These are phyloP conservation scores for Trinectes maculatus DNA, from an alignment of 2,113 vertebrate species.

Conservation along the genomic window DNA sequence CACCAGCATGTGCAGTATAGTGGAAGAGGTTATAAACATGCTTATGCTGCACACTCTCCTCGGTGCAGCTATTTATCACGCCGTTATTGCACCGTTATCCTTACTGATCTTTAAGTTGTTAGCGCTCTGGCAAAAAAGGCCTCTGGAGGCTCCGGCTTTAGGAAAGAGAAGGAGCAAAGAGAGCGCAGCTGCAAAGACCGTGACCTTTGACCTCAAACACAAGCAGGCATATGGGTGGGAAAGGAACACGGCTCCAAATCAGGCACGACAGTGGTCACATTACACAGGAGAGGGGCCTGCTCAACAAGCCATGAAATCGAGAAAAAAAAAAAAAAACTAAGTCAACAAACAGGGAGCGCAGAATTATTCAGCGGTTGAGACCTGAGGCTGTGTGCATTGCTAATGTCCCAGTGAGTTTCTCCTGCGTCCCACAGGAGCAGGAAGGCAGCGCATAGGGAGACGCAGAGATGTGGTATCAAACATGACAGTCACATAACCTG, in stretches of 20 bases:
- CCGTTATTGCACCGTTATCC: conserved; percentile 12
- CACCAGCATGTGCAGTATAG: conserved; percentile 11
- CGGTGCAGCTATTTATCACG: conserved; percentile 31
- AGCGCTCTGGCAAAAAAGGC: not conserved
- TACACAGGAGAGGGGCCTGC: conserved; percentile 60
- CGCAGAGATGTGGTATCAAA: conserved; percentile 13
- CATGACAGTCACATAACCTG: not conserved
- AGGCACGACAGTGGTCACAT: conserved; percentile 54
- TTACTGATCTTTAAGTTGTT: conserved; percentile 27
- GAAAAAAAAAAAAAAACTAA: conserved; percentile 45
- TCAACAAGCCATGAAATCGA: conserved; percentile 67
- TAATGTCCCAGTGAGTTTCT: conserved; percentile 51
- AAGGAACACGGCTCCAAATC: conserved; percentile 46
- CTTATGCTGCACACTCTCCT: conserved; percentile 7
- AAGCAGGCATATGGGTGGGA: conserved; percentile 38
- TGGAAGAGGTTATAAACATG: conserved; percentile 40
- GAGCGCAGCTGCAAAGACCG: conserved; percentile 30
- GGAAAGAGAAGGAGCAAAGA: conserved; percentile 11
- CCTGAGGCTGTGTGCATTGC: conserved; percentile 46
- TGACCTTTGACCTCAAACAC: conserved; percentile 50
- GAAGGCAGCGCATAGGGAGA: conserved; percentile 15
- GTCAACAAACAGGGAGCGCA: conserved; percentile 59
- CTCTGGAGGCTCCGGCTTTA: not conserved
- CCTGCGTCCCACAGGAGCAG: conserved; percentile 30
- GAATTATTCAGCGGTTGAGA: conserved; percentile 58